phyloP scores from a whole-genome alignment of 92 coral and sea anemone species.

The Heteractis magnifica region DNA sequence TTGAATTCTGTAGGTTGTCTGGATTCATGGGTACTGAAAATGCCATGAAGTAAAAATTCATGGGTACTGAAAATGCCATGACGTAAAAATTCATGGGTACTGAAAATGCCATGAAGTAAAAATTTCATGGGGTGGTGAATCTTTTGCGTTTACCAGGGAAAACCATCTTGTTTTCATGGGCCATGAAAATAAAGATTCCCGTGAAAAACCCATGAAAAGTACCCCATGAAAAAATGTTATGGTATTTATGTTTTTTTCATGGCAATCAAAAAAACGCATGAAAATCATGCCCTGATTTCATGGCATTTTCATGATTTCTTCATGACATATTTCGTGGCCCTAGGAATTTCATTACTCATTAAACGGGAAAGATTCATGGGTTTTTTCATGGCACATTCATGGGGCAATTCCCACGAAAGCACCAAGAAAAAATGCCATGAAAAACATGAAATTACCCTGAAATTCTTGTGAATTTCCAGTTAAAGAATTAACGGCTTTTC shows the following conservation, averaged over 20 bases:
- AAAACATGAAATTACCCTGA: background rate
- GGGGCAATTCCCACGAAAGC: too few species aligned
- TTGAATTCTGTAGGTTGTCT: background rate
- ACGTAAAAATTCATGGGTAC: too few species aligned
- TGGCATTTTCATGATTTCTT: too few species aligned
- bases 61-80: background rate
- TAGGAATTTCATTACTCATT: too few species aligned
- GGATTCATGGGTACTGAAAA: constrained; percentile 5
- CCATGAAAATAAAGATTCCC: background rate
- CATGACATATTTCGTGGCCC: too few species aligned
- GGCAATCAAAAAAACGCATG: background rate
- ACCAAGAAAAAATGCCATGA: too few species aligned
- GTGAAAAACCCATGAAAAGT: constrained; percentile 3
- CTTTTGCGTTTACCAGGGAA: constrained; percentile 5
- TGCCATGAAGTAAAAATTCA: background rate
- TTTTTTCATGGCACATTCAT: background rate
- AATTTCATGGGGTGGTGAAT: constrained; percentile 7
- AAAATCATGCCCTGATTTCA: too few species aligned
- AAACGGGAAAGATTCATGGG: background rate
- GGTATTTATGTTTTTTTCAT: background rate
- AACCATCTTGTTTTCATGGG: background rate
- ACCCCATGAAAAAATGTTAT: constrained; percentile 3
- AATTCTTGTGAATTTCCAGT: background rate
- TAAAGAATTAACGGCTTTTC: background rate
- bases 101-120: too few species aligned